Evolutionary conservation across 2,888 invertebrate species (phyloP).

Genomic region (Drosophila vallismaia): DNA sequence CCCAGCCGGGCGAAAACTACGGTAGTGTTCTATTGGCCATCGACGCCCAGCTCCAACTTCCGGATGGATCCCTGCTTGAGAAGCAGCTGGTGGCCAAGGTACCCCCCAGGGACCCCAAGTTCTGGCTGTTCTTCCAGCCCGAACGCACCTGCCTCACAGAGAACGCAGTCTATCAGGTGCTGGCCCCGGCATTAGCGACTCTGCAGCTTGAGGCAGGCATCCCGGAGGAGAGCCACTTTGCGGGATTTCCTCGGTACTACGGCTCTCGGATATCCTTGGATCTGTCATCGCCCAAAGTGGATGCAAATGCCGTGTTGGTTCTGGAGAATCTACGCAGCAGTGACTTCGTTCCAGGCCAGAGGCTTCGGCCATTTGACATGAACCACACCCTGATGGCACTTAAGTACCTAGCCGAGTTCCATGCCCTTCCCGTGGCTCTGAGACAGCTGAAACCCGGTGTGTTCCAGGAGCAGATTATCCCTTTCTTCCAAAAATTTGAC

Average conservation of each 20-base stretch:
- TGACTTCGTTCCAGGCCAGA: slow-evolving; percentile 39
- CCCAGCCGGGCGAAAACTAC: slow-evolving; percentile 65
- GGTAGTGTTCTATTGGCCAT: slow-evolving; percentile 59
- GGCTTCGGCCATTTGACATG: slow-evolving; percentile 53
- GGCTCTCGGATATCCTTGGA: slow-evolving; percentile 57
- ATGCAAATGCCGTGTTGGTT: slow-evolving; percentile 55
- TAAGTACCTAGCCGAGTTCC: slow-evolving; percentile 57
- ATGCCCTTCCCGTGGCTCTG: slow-evolving; percentile 55
- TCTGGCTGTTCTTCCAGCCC: slow-evolving; percentile 64
- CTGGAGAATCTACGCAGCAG: slow-evolving; percentile 54
- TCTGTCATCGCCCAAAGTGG: slow-evolving; percentile 34
- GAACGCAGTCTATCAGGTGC: slow-evolving; percentile 58
- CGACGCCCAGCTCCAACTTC: slow-evolving; percentile 31
- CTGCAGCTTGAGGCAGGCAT: slow-evolving; percentile 51
- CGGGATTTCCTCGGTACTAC: slow-evolving; percentile 57
- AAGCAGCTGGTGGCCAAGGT: slow-evolving; percentile 56
- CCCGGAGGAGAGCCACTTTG: slow-evolving; percentile 31
- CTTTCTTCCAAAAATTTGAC: slow-evolving; percentile 61
- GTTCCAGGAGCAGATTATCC: slow-evolving; percentile 43
- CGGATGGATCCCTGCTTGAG: slow-evolving; percentile 10
- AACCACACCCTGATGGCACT: slow-evolving; percentile 46
- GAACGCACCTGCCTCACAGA: slow-evolving; percentile 60
- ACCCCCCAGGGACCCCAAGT: slow-evolving; percentile 58
- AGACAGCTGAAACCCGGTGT: slow-evolving; percentile 42
- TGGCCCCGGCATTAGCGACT: slow-evolving; percentile 47